A percentile compares a stretch with the other conserved stretches of the same genome.
Evolutionary conservation across 1,140 invertebrate species (phyloP).

Genomic region (Orchesella cincta): DNA sequence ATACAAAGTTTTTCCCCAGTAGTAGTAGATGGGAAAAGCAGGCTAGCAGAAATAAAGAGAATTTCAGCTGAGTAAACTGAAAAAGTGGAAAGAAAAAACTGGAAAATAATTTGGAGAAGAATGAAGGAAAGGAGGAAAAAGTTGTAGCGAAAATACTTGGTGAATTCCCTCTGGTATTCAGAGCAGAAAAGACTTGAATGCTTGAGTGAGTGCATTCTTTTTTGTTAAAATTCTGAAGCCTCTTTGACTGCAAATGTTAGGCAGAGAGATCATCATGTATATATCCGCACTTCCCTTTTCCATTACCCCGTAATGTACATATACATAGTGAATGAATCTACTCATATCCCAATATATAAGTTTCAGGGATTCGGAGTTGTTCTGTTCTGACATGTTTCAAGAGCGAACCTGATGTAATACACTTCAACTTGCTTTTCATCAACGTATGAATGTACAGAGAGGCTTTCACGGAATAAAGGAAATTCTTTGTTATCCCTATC

Average conservation of each 20-base stretch:
- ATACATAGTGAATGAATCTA: too few species aligned
- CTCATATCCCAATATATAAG: too few species aligned
- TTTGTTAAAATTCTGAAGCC: conserved; percentile 10
- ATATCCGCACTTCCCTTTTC: too few species aligned
- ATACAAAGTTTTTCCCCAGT: too few species aligned
- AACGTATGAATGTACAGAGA: too few species aligned
- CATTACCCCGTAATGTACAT: too few species aligned
- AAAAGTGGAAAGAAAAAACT: neutral
- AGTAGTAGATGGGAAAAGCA: too few species aligned
- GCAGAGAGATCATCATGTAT: neutral
- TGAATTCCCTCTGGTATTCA: conserved; percentile 17
- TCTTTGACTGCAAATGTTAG: neutral
- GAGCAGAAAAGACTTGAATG: conserved; percentile 15
- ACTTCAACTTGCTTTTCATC: too few species aligned
- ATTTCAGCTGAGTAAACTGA: conserved; percentile 7
- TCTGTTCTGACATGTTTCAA: too few species aligned
- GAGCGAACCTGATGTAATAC: too few species aligned
- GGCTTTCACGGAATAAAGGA: neutral
- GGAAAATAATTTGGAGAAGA: conserved; percentile 1
- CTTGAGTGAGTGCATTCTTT: conserved; percentile 2
- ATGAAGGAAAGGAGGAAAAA: neutral
- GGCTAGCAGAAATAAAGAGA: too few species aligned
- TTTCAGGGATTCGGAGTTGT: too few species aligned
- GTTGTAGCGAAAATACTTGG: neutral
- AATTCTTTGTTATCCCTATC: conserved; percentile 15